Conservation (phyloP, 2,888 invertebrate species). For the Shargacucullia verbasci region DNA sequence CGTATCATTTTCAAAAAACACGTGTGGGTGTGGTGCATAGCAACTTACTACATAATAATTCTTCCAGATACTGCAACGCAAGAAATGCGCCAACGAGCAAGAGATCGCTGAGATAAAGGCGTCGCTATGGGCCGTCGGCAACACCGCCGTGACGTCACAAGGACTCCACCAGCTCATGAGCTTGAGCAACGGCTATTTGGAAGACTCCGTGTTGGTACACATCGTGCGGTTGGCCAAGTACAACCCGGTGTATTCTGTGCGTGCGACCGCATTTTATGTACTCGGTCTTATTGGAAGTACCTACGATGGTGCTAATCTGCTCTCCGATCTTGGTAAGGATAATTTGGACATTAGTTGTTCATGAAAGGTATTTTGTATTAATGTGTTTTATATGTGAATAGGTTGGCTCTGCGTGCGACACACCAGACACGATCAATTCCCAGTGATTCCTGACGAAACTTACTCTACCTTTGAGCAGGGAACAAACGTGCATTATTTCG, state of each 20-base stretch:
- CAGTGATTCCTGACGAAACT: conserved; percentile 91
- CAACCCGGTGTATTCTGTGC: conserved; percentile 95
- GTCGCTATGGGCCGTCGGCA: conserved; percentile 96
- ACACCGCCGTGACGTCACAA: conserved; percentile 93
- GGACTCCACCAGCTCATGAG: conserved; percentile 93
- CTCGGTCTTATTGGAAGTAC: conserved; percentile 96
- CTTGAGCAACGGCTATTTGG: conserved; percentile 77
- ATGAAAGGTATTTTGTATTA: not conserved
- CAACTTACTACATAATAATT: too few relatives aligned
- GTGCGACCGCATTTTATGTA: conserved; percentile 96
- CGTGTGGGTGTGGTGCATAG: too few relatives aligned
- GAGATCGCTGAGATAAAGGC: conserved; percentile 95
- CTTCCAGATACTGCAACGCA: conserved; percentile 78
- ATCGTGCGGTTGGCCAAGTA: conserved; percentile 92
- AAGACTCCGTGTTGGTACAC: conserved; percentile 81
- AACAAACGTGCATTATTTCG: conserved; percentile 66
- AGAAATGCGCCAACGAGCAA: conserved; percentile 90
- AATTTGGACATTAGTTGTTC: too few relatives aligned
- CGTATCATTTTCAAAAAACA: too few relatives aligned
- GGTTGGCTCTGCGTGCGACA: conserved; percentile 94
- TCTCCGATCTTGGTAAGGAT: conserved; percentile 91
- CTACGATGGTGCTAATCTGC: conserved; percentile 93
- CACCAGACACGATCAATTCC: conserved; percentile 93
- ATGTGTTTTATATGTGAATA: conserved; percentile 50
- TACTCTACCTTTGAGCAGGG: conserved; percentile 83